Conservation (phyloP, 2,888 invertebrate species). For the Heliconius ismenius region DNA sequence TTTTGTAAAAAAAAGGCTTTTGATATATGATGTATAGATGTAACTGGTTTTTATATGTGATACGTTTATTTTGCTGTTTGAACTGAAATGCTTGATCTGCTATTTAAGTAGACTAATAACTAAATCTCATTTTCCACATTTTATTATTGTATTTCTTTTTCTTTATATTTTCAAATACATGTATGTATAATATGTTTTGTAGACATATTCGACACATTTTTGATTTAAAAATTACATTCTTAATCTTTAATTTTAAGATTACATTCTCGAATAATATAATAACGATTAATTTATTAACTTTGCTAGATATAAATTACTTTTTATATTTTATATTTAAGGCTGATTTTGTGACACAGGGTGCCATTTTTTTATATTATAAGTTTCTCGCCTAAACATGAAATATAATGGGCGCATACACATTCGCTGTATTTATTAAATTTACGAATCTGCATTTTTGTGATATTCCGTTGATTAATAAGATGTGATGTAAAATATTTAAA, state of each 20-base stretch:
- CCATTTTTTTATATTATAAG: slow-evolving; percentile 54
- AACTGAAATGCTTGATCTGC: neutral
- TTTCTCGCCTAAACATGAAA: slow-evolving; percentile 9
- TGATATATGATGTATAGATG: neutral
- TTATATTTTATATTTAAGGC: slow-evolving; percentile 53
- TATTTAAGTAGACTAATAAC: neutral
- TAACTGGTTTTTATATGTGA: neutral
- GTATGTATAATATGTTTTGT: neutral
- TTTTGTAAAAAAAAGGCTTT: neutral
- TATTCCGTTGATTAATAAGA: neutral
- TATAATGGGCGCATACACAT: slow-evolving; percentile 15
- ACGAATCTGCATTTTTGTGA: slow-evolving; percentile 6
- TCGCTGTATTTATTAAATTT: neutral
- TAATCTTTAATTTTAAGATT: slow-evolving; percentile 18
- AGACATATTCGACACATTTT: neutral
- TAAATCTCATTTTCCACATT: neutral
- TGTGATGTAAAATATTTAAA: neutral
- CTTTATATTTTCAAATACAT: neutral
- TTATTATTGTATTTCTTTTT: neutral
- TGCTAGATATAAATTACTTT: slow-evolving; percentile 25
- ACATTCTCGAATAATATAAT: slow-evolving; percentile 38
- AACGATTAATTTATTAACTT: slow-evolving; percentile 55
- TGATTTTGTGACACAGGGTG: slow-evolving; percentile 65
- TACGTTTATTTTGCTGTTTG: neutral
- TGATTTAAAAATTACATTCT: neutral